Evolutionary conservation across 2,888 invertebrate genomes (phyloP), one percentile per base, ranked within the genome.

Genomic region (Cerastis leucographa): DNA sequence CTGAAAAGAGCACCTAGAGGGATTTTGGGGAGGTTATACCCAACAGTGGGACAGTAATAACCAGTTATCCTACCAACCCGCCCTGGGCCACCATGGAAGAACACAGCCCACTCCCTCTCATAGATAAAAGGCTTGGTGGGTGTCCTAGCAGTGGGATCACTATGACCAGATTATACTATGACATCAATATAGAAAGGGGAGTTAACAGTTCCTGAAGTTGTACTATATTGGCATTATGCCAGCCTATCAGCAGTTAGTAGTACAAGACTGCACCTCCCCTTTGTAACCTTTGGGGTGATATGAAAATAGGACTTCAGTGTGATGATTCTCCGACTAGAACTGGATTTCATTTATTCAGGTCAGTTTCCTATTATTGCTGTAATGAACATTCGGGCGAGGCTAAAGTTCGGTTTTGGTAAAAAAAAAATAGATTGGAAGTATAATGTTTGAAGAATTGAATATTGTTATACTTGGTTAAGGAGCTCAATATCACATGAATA

Each of bases 201-300:
- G 64, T 82, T 11, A 56, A 62, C 59, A 44, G 46, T 65, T 65
- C 11, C 40, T 56, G 3, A 81, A 56, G 82, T 65, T 14, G 56
- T 82, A 49, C 56, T 44, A 22, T 8, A n/a, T 42, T 78, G 78
- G 78, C 82, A 59, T 1, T 12, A 35, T 25, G 78, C 78, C 78
- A 78, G 56, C 78, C 78, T 75, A 75, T 56, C 29, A 12, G 42
- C 14, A n/a, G 29, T 74, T 65, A 56, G 49, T 81, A 64, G 81
- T 46, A 42, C 81, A 78, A 22, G 22, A 12, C 17, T 11, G 76
- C 56, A 17, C 64, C 82, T 75, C 82, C 82, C 82, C 64, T 81
- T 64, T 81, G 64, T 82, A 44, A 75, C 82, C 76, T 81, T 78
- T 78, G 42, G 54, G 76, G 49, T 75, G 82, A 75, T 74, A 56